phyloP scores from a whole-genome alignment of 2,797 vertebrate genomes.

The Malacoraja senta region DNA sequence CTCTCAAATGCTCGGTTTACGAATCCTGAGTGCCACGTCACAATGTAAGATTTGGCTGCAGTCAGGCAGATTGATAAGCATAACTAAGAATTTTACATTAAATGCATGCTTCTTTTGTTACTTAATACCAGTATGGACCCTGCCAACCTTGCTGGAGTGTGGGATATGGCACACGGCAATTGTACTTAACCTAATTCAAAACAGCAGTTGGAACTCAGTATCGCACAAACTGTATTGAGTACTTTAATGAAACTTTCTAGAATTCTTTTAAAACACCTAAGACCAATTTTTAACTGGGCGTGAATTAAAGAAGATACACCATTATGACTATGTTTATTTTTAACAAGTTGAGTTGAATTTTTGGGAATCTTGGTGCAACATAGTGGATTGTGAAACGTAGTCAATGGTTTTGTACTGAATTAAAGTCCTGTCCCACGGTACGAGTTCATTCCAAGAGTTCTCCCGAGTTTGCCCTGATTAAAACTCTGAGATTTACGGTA shows the following conservation, averaged over 20 bases:
- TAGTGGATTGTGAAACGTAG: background rate
- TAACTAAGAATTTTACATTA: conserved; percentile 23
- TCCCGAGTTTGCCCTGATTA: too few relatives aligned
- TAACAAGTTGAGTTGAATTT: background rate
- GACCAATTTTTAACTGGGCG: background rate
- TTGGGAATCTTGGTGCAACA: background rate
- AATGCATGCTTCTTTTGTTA: conserved; percentile 22
- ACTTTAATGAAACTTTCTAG: background rate
- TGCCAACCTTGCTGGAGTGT: conserved; percentile 20
- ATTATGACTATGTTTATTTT: background rate
- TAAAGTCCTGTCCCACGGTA: too few relatives aligned
- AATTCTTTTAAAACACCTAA: background rate
- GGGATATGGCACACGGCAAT: conserved; percentile 2
- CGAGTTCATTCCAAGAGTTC: too few relatives aligned
- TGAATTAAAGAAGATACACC: background rate
- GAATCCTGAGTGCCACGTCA: background rate
- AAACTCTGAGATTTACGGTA: too few relatives aligned
- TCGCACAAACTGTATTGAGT: background rate
- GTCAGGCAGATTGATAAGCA: background rate
- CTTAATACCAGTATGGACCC: background rate
- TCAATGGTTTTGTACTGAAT: background rate
- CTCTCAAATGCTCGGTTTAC: background rate
- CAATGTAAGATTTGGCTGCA: conserved; percentile 16
- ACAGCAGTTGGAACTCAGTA: background rate
- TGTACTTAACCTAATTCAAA: conserved; percentile 4